Evolutionary conservation across 2,797 vertebrate species (phyloP), one percentile per base, ranked within the genome.

Genomic region (Danio aesculapii): DNA sequence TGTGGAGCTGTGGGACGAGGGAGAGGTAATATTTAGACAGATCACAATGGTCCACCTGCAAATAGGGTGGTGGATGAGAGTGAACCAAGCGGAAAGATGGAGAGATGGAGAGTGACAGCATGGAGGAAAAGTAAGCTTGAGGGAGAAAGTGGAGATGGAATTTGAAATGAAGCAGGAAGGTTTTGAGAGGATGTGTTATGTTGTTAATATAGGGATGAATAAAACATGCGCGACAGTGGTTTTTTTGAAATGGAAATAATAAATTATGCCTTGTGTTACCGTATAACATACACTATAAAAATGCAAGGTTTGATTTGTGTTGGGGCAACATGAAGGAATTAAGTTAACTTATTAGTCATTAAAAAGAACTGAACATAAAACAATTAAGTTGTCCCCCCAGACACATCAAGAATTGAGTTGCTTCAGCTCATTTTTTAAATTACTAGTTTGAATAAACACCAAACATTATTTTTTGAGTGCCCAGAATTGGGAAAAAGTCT

Each of bases 71-170:
- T 41, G 59, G 30, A 62, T 53, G 78, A 75, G 21, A 63, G 74
- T 50, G 21, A 73, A 86, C 52, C 83, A 81, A 85, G 86, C 81
- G 73, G 85, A 86, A 89, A 83, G 85, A 86, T 81, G 68, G 83
- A 19, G 50, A 84, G 55, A 78, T 75, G 61, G 70, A 81, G 52
- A 75, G 68, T 75, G 75, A 84, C 77, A 63, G 61, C 30, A 52
- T 76, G 79, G 72, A 70, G 73, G 30, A 30, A 75, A 72, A 55
- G 44, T 41, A 70, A 58, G 78, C 78, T 75, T 72, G n/a, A 47
- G 80, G 82, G 58, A 30, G 61, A 47, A 6, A 39, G 8, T n/a
- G 5, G 12, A 46, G 41, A 6, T 39, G 17, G 9, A 50, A 62
- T 61, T 1, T 16, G 39, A 49, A 62, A 62, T 39, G 14, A 62